These are phyloP conservation scores for Chloropsis hardwickii DNA, from an alignment of 2,113 vertebrate species.

Conservation along the genomic window DNA sequence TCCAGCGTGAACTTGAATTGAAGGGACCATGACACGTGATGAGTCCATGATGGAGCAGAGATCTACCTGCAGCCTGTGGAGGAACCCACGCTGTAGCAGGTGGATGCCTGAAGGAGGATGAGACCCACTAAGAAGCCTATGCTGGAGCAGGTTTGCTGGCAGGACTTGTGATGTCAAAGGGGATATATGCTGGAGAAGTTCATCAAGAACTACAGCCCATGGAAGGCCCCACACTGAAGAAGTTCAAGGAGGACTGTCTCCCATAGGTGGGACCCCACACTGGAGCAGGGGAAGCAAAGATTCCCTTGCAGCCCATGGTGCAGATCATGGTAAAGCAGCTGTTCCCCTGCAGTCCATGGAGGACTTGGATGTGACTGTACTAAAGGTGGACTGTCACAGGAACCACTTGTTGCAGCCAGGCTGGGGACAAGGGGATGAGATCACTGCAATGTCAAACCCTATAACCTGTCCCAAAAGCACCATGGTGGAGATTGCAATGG, in stretches of 20 bases:
- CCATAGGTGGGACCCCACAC: background rate
- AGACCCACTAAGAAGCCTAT: background rate
- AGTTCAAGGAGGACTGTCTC: background rate
- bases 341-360: background rate
- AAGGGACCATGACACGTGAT: background rate
- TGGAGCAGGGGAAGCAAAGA: background rate
- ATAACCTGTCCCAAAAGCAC: background rate
- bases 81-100: background rate
- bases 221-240: background rate
- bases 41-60: background rate
- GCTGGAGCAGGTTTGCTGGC: background rate
- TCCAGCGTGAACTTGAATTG: background rate
- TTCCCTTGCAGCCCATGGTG: background rate
- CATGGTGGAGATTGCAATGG: background rate
- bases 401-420: background rate
- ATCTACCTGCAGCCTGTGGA: background rate
- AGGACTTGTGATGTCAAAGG: background rate
- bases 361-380: background rate
- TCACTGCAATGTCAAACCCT: background rate
- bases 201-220: background rate
- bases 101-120: background rate
- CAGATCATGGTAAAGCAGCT: background rate
- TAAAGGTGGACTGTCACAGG: background rate
- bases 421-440: background rate
- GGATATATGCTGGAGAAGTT: background rate